Conservation (phyloP, 35 echinoderm and acorn worm species). For the Apostichopus japonicus region DNA sequence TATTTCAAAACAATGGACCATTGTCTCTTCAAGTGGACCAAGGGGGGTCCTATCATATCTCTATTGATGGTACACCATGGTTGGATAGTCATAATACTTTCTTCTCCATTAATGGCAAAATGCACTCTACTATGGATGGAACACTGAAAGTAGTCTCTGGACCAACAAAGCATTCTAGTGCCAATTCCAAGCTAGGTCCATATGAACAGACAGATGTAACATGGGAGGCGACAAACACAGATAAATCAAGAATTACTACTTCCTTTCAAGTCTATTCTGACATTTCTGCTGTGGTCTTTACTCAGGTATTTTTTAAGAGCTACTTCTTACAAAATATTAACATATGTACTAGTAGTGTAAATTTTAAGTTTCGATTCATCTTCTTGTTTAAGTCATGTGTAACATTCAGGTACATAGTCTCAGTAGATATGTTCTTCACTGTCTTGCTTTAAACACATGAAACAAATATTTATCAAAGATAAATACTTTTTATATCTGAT, state of each 20-base stretch:
- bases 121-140: constrained; percentile 22
- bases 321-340: background rate
- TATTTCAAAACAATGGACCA: background rate
- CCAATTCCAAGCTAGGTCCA: background rate
- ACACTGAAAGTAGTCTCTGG: background rate
- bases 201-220: constrained; percentile 34
- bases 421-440: too few species aligned
- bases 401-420: too few species aligned
- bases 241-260: constrained; percentile 19
- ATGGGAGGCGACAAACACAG: constrained; percentile 25
- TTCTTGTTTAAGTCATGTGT: too few species aligned
- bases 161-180: constrained; percentile 29
- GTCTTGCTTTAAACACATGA: too few species aligned
- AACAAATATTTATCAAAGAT: too few species aligned
- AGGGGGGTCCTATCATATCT: constrained; percentile 12
- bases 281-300: constrained; percentile 41
- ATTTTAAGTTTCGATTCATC: background rate
- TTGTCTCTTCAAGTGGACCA: constrained; percentile 8
- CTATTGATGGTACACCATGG: constrained; percentile 40
- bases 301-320: constrained; percentile 2
- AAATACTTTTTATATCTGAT: too few species aligned
- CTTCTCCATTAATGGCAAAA: constrained; percentile 43
- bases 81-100: constrained; percentile 43
- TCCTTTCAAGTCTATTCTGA: constrained; percentile 48
- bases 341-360: background rate